Evolutionary conservation across 2,888 invertebrate genomes (phyloP), one percentile per base, ranked within the genome.

Genomic region (Colletes collaris): DNA sequence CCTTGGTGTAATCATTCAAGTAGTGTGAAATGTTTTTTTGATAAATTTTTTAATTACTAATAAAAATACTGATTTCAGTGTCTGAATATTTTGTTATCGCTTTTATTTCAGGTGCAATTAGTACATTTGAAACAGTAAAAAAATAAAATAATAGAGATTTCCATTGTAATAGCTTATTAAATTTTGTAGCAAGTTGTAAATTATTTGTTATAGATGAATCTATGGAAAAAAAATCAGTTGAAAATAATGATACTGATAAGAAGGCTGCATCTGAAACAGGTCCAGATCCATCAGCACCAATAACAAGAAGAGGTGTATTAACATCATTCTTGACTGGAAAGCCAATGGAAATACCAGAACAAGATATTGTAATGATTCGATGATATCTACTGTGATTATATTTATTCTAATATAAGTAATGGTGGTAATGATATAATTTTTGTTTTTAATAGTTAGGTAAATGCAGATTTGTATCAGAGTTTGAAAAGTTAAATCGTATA

Each of bases 401-500:
- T 46, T 52, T 37, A 8, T 52, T 53, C 10, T 8, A 27, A 16
- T 40, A 88, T 91, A 90, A 87, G 90, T 92, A 93, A 92, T 92
- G 92, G 92, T 49, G n/a, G 35, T 78, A 56, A 40, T 16, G 19
- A 55, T 27, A 59, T 37, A 64, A 55, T 62, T 65, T 16, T 50
- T 66, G 70, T 84, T 75, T 79, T 78, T 87, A 91, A 19, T 90
- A 98, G 98, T 94, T 97, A 85, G 98, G 98, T 40, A 95, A 96
- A 91, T 99, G 99, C 92, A 94, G 99, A 83, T 97, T 97, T 92
- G 99, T 99, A 1, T 97, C 97, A 10, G 99, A 99, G 92, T 99
- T 99, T 94, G 99, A 99, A 92, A 99, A 99, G 93, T 93, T 99
- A 8, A 99, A 99, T 92, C 95, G 98, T 84, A 97, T 99, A 87